phyloP scores from a whole-genome alignment of 1,140 invertebrate species.

The Diorhabda elongata region DNA sequence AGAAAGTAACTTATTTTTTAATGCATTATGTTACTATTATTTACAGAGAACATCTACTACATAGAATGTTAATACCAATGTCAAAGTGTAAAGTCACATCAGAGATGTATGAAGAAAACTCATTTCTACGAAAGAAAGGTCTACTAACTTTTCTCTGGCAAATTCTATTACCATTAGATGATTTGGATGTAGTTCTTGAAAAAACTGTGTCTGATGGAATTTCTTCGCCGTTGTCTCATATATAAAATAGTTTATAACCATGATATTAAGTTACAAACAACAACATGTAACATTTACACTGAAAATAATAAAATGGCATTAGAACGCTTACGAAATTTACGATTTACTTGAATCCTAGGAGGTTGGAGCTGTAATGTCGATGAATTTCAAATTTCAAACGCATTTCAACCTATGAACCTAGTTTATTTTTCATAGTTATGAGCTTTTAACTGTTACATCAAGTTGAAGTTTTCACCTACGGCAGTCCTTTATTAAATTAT shows the following conservation, averaged over 20 bases:
- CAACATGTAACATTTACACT: too few species aligned
- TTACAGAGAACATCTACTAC: constrained; percentile 85
- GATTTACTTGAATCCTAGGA: not conserved
- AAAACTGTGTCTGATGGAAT: constrained; percentile 93
- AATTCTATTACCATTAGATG: constrained; percentile 86
- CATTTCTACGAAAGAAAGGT: constrained; percentile 82
- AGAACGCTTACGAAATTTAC: not conserved
- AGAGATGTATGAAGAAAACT: constrained; percentile 95
- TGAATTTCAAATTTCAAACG: too few species aligned
- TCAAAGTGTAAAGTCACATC: constrained; percentile 76
- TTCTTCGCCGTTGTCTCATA: constrained; percentile 49
- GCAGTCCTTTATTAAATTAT: too few species aligned
- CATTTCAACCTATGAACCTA: too few species aligned
- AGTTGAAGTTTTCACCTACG: too few species aligned
- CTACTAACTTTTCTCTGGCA: constrained; percentile 86
- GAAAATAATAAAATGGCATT: too few species aligned
- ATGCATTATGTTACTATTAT: not conserved
- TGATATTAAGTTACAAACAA: too few species aligned
- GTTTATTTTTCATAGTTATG: too few species aligned
- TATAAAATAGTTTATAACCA: constrained; percentile 11
- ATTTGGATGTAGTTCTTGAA: constrained; percentile 90
- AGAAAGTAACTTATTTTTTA: not conserved
- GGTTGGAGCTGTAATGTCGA: too few species aligned
- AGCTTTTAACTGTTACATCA: too few species aligned
- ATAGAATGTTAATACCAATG: constrained; percentile 84